A percentile compares a stretch with the other conserved stretches of the same genome.
Evolutionary conservation across 2,888 invertebrate genomes (phyloP).

Genomic region (Agrilus biguttatus): DNA sequence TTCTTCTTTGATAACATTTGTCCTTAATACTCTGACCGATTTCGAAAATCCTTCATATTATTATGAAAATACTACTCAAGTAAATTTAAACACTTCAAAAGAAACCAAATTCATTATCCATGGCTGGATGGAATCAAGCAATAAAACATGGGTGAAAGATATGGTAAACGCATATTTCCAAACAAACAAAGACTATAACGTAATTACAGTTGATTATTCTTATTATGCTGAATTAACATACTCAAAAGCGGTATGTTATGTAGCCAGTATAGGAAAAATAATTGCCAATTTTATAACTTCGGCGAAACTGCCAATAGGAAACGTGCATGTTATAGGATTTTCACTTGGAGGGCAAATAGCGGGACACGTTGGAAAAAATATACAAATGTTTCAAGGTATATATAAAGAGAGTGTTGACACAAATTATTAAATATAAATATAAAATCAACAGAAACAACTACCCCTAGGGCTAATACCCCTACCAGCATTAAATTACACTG

Average conservation of each 20-base stretch:
- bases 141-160: not conserved
- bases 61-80: too few relatives aligned
- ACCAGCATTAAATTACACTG: too few relatives aligned
- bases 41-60: too few relatives aligned
- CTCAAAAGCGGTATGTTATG: not conserved
- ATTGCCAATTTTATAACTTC: not conserved
- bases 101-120: constrained; percentile 2
- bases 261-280: not conserved
- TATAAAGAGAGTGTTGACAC: too few relatives aligned
- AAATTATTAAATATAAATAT: too few relatives aligned
- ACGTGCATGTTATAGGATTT: constrained; percentile 5
- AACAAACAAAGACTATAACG: constrained; percentile 3
- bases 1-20: too few relatives aligned
- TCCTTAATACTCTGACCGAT: too few relatives aligned
- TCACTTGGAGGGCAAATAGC: constrained; percentile 2
- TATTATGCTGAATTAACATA: not conserved
- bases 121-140: constrained; percentile 1
- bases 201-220: constrained; percentile 4
- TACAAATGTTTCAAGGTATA: not conserved
- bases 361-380: not conserved
- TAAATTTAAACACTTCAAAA: not conserved
- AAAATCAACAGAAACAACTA: too few relatives aligned
- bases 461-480: too few relatives aligned
- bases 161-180: constrained; percentile 3
- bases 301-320: not conserved